Evolutionary conservation across 1,140 invertebrate species (phyloP), one percentile per base, ranked within the genome.

Genomic region (Zophobas morio): DNA sequence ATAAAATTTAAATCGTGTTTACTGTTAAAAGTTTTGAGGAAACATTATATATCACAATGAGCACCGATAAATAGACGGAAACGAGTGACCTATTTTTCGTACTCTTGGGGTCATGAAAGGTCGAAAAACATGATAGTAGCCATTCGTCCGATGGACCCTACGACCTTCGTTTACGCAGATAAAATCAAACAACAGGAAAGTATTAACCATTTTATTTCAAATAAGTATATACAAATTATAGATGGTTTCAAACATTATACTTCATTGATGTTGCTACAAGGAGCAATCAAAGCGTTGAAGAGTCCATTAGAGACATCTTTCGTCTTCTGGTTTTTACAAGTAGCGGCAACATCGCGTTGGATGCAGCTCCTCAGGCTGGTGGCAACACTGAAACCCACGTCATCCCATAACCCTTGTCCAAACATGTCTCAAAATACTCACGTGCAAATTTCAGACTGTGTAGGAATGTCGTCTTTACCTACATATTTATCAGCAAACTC

Each of bases 261-360:
- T 4, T 40, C 1, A 66, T 66, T 66, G 20, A 66, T 37, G 33
- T 40, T n/a, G 33, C 36, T 40, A 40, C 60, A 66, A 42, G 60
- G 60, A 42, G 60, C 60, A 3, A 66, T 39, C 1, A 47, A 2
- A 32, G 60, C 37, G 35, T 66, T 39, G 4, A 42, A 66, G 32
- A 66, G 2, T 36, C 60, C 60, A 66, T 42, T 6, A 40, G 39
- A 20, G 0, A 40, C 39, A 34, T 66, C 42, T 39, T 20, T 66
- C 8, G 60, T 66, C 32, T 66, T 66, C 8, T 8, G 37, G 3
- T 66, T 66, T 66, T 66, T 66, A 20, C 60, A 66, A 66, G 60
- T 40, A 0, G n/a, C 5, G 2, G 6, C 33, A n/a, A 20, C 39
- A 20, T 33, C 60, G 60, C 42, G 37, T 66, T 40, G 60, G 8